These are phyloP conservation scores for Prosopocoilus inquinatus DNA, from an alignment of 2,888 invertebrate species.

Conservation along the genomic window DNA sequence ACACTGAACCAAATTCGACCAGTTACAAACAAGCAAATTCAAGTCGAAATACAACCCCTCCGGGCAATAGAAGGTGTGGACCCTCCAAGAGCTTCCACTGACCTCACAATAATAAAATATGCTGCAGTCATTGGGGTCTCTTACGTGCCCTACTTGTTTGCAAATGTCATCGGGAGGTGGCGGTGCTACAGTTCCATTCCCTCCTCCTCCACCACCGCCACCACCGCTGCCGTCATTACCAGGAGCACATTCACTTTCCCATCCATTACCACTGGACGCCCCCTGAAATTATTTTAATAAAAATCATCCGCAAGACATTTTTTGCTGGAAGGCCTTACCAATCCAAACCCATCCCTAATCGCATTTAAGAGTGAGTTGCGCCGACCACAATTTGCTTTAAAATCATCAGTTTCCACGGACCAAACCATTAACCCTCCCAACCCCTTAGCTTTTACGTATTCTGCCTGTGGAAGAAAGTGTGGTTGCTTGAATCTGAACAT, in stretches of 20 bases:
- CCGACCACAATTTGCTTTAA: constrained; percentile 59
- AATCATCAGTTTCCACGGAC: constrained; percentile 81
- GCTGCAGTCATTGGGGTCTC: constrained; percentile 46
- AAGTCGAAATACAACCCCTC: constrained; percentile 46
- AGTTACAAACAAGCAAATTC: constrained; percentile 46
- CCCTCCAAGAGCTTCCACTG: constrained; percentile 25
- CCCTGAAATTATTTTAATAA: too few relatives aligned
- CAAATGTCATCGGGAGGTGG: constrained; percentile 36
- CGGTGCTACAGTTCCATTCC: background rate
- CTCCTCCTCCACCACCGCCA: background rate
- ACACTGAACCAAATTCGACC: constrained; percentile 34
- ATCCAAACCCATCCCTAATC: constrained; percentile 53
- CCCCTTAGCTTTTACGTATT: constrained; percentile 47
- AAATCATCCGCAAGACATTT: background rate
- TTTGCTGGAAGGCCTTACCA: constrained; percentile 1
- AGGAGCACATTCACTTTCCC: background rate
- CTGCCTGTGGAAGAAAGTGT: constrained; percentile 43
- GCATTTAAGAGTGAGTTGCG: constrained; percentile 61
- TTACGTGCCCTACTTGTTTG: constrained; percentile 45
- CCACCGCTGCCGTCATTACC: background rate
- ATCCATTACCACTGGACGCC: background rate
- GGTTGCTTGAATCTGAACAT: too few relatives aligned
- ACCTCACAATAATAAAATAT: constrained; percentile 48
- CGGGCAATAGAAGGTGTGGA: constrained; percentile 45
- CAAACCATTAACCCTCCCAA: constrained; percentile 72